Base-by-base conservation (phyloP, 2,797 vertebrate species). In the Phrynocephalus guinanensis region DNA sequence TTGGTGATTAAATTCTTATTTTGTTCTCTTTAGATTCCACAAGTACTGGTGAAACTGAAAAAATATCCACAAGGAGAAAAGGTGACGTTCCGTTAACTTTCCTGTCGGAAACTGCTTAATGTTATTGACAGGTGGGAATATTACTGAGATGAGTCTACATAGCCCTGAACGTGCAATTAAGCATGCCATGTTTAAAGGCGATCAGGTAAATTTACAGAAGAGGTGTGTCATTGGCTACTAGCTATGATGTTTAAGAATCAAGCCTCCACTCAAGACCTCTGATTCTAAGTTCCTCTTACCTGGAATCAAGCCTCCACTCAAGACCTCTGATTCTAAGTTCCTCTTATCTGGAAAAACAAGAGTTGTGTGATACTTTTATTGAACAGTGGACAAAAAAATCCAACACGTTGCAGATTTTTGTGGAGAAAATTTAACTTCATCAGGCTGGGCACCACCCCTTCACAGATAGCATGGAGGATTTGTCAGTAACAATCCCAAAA, bases 1-100 rank as follows among this genome's bases (percentile, higher is more conserved):
- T 5, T 50, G n/a, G 33, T 56, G 10, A 18, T 52, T 70, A 10
- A 77, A 44, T 82, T 56, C 15, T 66, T 70, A 11, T 85, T 26
- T 0, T 8, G 0, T 1, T 88, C 87, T 81, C 70, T 92, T 85
- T 82, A 99, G 99, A 98, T 99, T 88, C 98, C 99, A 68, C 99
- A 99, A 92, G 99, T 99, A 88, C 95, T 99, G 88, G 97, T 99
- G 24, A 98, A 98, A 88, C 96, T 99, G 85, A 99, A 99, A 96
- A 99, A 99, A 85, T 99, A 99, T 89, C 98, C 97, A 77, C 98
- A 98, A 52, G 96, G 96, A 68, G 99, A 99, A 86, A 98, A 97
- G 97, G 98, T 98, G 95, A 96, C 94, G 56, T 28, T 72, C 30
- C 20, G 26, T 9, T 16, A 38, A 5, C 15, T 22, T 85, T 38